Evolutionary conservation across 2,113 vertebrate genomes (phyloP).

Genomic region (Litocranius walleri): DNA sequence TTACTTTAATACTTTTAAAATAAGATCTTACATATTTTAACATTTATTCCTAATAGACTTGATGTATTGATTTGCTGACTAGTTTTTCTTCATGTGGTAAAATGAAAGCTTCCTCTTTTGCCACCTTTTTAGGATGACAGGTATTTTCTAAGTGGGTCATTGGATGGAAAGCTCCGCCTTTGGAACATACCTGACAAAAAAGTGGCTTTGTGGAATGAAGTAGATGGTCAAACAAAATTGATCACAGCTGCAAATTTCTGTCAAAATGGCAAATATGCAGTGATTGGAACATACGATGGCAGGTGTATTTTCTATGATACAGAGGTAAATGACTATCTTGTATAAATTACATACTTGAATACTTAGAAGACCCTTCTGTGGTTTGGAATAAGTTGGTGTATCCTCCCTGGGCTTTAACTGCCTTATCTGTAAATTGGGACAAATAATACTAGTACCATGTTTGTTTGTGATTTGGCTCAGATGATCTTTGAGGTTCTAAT

Average conservation of each 20-base stretch:
- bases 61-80: neutral
- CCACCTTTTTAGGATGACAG: conserved; percentile 89
- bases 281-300: conserved; percentile 97
- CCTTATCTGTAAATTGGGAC: conserved; percentile 2
- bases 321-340: conserved; percentile 84
- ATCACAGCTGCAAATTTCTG: conserved; percentile 99
- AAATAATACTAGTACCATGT: neutral
- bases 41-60: neutral
- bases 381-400: conserved; percentile 20
- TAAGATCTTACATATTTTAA: conserved; percentile 17
- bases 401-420: neutral
- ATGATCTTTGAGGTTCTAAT: neutral
- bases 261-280: conserved; percentile 97
- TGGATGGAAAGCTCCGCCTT: conserved; percentile 96
- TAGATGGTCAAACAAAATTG: conserved; percentile 96
- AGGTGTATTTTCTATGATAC: conserved; percentile 99
- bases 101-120: conserved; percentile 43
- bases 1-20: neutral
- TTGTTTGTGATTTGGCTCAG: neutral
- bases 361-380: neutral
- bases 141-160: conserved; percentile 96
- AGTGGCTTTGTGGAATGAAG: conserved; percentile 98
- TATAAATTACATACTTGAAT: conserved; percentile 4
- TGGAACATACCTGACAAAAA: conserved; percentile 99
- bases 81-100: conserved; percentile 34